These are phyloP conservation scores for Drosophila malerkotliana DNA, from an alignment of 1,140 invertebrate species.

Conservation along the genomic window DNA sequence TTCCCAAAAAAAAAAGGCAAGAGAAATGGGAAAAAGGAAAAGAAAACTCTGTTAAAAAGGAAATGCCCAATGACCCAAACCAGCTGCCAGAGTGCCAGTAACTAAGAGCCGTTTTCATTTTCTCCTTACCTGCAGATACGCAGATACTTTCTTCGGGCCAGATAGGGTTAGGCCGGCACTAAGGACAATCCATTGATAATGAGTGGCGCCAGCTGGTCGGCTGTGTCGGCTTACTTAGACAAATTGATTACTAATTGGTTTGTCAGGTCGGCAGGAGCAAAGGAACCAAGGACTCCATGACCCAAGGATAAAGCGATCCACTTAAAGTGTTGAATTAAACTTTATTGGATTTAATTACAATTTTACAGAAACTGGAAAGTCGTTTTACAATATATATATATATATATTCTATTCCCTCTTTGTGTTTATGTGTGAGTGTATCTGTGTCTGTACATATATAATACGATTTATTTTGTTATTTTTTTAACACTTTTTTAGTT, in stretches of 20 bases:
- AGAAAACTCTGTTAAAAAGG: conserved; percentile 31
- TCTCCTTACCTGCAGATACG: conserved; percentile 32
- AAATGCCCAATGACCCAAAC: conserved; percentile 44
- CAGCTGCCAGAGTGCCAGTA: conserved; percentile 53
- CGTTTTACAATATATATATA: conserved; percentile 70
- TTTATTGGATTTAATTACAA: conserved; percentile 83
- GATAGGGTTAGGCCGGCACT: conserved; percentile 35
- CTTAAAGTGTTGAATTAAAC: conserved; percentile 82
- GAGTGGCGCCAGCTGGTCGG: conserved; percentile 59
- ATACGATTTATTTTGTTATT: conserved; percentile 39
- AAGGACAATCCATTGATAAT: conserved; percentile 66
- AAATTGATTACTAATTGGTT: conserved; percentile 77
- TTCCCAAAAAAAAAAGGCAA: conserved; percentile 3
- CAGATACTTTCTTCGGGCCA: conserved; percentile 41
- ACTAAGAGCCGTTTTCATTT: not conserved
- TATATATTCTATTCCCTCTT: conserved; percentile 57
- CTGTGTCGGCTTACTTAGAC: conserved; percentile 46
- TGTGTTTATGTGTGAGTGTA: conserved; percentile 18
- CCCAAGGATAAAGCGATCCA: conserved; percentile 13
- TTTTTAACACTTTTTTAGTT: conserved; percentile 49
- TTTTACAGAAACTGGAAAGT: conserved; percentile 83
- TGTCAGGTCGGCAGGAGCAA: conserved; percentile 24
- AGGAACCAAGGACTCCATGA: conserved; percentile 24
- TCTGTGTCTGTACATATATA: conserved; percentile 51
- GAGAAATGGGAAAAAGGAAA: conserved; percentile 1